Conservation (phyloP, 2,888 invertebrate species). For the Caenorhabditis uteleia region DNA sequence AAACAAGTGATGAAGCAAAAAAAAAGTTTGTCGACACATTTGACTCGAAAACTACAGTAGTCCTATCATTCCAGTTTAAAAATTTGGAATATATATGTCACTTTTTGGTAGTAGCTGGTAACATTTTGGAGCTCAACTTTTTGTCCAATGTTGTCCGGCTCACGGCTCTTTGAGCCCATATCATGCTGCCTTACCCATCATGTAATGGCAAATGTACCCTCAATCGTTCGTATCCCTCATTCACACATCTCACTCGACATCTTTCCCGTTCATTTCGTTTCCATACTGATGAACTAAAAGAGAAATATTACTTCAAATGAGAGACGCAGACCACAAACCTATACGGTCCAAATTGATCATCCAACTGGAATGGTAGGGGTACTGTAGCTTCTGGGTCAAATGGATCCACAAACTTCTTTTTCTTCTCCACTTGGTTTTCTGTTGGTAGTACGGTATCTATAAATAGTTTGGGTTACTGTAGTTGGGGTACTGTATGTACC, state of each 20-base stretch:
- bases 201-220: constrained; percentile 69
- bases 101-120: too few species aligned
- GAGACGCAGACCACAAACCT: constrained; percentile 19
- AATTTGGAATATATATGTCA: too few species aligned
- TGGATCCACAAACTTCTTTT: constrained; percentile 53
- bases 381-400: constrained; percentile 70
- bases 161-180: too few species aligned
- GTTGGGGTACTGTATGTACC: neutral
- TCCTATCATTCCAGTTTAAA: neutral
- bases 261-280: constrained; percentile 71
- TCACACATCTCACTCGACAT: constrained; percentile 70
- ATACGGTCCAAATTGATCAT: constrained; percentile 56
- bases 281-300: constrained; percentile 66
- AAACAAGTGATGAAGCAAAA: too few species aligned
- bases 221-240: constrained; percentile 70
- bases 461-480: constrained; percentile 4
- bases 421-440: too few species aligned
- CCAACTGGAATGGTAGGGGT: constrained; percentile 68
- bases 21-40: too few species aligned
- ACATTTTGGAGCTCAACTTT: too few species aligned
- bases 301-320: neutral
- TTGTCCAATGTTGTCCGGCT: too few species aligned
- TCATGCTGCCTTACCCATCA: constrained; percentile 70
- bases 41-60: too few species aligned
- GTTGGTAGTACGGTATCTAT: neutral